Percentiles rank a stretch among this genome's conserved stretches.
Evolutionary conservation across 2,113 vertebrate species (phyloP).

Genomic region (Morone saxatilis): DNA sequence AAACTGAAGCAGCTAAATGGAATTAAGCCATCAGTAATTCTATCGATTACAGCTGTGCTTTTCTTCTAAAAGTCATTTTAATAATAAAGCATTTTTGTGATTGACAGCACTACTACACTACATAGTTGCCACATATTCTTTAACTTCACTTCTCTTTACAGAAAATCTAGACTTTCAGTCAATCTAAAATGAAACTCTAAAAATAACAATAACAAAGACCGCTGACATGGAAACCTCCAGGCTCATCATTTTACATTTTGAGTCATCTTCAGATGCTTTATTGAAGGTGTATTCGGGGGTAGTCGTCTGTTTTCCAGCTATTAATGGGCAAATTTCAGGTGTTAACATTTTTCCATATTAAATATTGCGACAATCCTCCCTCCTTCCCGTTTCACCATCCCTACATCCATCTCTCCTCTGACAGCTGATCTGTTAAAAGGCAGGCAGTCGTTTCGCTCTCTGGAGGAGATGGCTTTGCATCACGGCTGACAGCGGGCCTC

Average conservation of each 20-base stretch:
- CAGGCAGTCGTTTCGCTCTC: not conserved
- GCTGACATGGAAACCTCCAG: too few relatives aligned
- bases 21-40: too few relatives aligned
- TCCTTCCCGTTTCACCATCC: not conserved
- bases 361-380: not conserved
- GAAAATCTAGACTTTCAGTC: too few relatives aligned
- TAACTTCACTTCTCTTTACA: too few relatives aligned
- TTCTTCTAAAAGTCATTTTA: too few relatives aligned
- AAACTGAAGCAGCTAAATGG: too few relatives aligned
- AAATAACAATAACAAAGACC: not conserved
- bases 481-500: constrained; percentile 30
- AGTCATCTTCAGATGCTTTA: not conserved
- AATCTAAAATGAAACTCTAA: not conserved
- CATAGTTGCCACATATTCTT: too few relatives aligned
- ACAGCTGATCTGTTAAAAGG: constrained; percentile 21
- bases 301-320: not conserved
- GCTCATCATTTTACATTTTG: not conserved
- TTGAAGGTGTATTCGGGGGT: not conserved
- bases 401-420: constrained; percentile 4
- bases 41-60: too few relatives aligned
- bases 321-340: not conserved
- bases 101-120: too few relatives aligned
- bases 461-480: constrained; percentile 30
- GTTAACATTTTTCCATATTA: not conserved
- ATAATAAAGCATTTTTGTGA: too few relatives aligned